Base-by-base conservation (phyloP, 2,888 invertebrate species). In the Cyaniris semiargus region DNA sequence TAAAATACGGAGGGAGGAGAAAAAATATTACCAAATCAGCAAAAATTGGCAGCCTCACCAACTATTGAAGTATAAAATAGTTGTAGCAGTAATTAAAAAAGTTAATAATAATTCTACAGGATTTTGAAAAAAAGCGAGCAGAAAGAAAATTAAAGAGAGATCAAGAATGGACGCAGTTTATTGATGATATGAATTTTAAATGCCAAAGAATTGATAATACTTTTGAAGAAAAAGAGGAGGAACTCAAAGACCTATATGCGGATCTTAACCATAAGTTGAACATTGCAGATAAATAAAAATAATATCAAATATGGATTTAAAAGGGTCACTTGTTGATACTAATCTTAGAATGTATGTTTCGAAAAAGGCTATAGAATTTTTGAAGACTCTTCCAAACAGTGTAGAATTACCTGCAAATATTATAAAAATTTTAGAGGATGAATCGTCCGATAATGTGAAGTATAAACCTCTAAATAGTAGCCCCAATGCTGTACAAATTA, bases 181-280 rank as follows among this genome's bases (percentile, higher is more conserved):
- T 97, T 89, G 96, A 96, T 94, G 96, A 97, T 89, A 96, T 97
- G 92, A 96, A 96, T 84, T 95, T 96, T 82, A 96, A 96, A 84
- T 97, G 97, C 88, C 93, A 95, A 82, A 95, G 96, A 86, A 96
- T 97, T 81, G 97, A 97, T 85, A 95, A 95, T 86, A 95, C 96
- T 66, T 97, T 97, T 92, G 95, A 96, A 86, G 95, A 96, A 84
- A 97, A 97, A 89, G 97, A 97, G 90, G 96, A 96, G 85, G 96
- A 97, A 90, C 90, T 97, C 6, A 92, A 95, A 81, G 96, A 96
- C 81, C 95, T 96, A 83, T 98, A 97, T 87, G 93, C 95, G 78
- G 96, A 97, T 84, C 91, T 97, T 76, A 96, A 97, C 86, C 95
- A 95, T 80, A 97, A 97, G 86, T 86, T 97, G 6, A 95, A 95